Evolutionary conservation across 1,140 invertebrate species (phyloP).

Genomic region (Charaxes varanes): DNA sequence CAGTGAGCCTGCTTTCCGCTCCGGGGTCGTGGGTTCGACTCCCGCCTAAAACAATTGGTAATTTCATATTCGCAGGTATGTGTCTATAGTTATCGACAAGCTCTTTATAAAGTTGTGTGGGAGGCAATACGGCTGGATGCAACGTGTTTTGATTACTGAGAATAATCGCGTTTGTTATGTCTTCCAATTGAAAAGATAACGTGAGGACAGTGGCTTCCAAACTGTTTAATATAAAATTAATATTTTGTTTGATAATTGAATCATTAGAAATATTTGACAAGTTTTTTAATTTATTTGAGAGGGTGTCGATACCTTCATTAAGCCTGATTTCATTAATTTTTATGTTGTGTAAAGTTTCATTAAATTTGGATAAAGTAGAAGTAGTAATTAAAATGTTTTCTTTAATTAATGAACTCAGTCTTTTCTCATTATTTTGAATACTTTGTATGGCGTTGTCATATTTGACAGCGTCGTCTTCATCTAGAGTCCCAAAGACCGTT

Average conservation of each 20-base stretch:
- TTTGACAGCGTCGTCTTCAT: constrained; percentile 21
- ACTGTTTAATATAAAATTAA: constrained; percentile 22
- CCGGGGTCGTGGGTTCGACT: too few relatives aligned
- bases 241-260: constrained; percentile 13
- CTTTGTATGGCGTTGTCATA: constrained; percentile 20
- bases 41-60: too few relatives aligned
- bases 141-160: constrained; percentile 29
- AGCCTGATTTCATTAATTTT: constrained; percentile 24
- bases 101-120: constrained; percentile 24
- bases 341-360: constrained; percentile 24
- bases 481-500: constrained; percentile 20
- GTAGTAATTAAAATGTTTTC: constrained; percentile 19
- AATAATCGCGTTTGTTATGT: constrained; percentile 27
- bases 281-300: constrained; percentile 19
- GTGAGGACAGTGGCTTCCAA: constrained; percentile 27
- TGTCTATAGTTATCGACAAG: constrained; percentile 28
- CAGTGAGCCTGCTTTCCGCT: too few relatives aligned
- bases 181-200: constrained; percentile 30
- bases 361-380: constrained; percentile 10
- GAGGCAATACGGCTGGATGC: constrained; percentile 24
- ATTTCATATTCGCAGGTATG: constrained; percentile 20
- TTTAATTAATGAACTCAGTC: constrained; percentile 11
- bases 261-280: constrained; percentile 13
- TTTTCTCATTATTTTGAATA: constrained; percentile 11
- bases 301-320: constrained; percentile 22